phyloP scores from a whole-genome alignment of 2,888 invertebrate species.

The Julus scandinavius region DNA sequence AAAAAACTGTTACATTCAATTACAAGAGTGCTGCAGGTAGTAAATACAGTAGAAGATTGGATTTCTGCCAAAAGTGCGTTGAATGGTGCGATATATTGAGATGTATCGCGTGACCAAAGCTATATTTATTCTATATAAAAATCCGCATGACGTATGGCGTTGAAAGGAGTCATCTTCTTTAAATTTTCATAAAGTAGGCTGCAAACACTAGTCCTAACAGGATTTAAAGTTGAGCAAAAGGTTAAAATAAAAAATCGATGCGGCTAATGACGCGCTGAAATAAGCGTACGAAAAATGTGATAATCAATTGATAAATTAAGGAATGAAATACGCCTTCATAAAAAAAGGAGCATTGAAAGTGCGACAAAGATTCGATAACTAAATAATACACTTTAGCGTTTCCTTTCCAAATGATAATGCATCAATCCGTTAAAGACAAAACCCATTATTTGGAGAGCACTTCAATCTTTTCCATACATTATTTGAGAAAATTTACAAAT shows the following conservation, averaged over 20 bases:
- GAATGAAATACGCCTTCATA: neutral
- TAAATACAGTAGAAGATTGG: conserved; percentile 22
- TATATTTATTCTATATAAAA: neutral
- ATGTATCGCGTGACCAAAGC: neutral
- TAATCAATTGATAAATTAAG: neutral
- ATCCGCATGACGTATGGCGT: neutral
- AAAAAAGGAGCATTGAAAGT: neutral
- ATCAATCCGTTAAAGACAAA: neutral
- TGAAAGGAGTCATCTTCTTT: neutral
- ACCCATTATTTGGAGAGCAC: conserved; percentile 15
- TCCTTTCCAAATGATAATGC: neutral
- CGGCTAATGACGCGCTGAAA: neutral
- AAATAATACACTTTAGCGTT: neutral
- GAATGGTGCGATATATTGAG: conserved; percentile 8
- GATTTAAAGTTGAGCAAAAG: conserved; percentile 28
- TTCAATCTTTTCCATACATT: neutral
- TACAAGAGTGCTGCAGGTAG: conserved; percentile 20
- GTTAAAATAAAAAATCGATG: neutral
- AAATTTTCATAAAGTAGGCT: neutral
- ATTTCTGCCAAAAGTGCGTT: neutral
- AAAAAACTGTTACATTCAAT: neutral
- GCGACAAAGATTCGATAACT: conserved; percentile 4
- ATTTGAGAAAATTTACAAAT: neutral
- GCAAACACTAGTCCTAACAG: neutral
- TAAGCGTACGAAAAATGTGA: conserved; percentile 5